A percentile compares a stretch with the other conserved stretches of the same genome.
Conservation (phyloP, 2,113 vertebrate species). For the Lampris megalopsis region DNA sequence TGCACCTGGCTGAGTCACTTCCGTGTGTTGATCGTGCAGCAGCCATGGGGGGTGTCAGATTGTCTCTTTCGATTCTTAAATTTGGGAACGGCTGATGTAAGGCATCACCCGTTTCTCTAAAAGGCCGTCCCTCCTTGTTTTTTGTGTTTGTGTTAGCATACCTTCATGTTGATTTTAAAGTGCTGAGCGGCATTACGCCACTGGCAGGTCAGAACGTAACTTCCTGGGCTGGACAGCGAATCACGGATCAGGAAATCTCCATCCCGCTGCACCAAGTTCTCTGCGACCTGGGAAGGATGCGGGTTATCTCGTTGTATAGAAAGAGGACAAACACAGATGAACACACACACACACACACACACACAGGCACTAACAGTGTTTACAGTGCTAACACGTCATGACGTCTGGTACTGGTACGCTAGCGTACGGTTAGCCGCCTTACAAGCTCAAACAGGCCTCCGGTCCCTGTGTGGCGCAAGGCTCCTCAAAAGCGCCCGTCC, state of each 20-base stretch:
- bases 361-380: conserved; percentile 21
- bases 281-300: conserved; percentile 86
- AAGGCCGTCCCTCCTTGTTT: too few species aligned
- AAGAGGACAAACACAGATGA: background rate
- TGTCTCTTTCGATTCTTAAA: too few species aligned
- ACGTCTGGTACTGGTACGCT: conserved; percentile 25
- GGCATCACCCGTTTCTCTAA: too few species aligned
- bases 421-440: conserved; percentile 12
- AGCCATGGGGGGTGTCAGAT: too few species aligned
- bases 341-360: conserved; percentile 13
- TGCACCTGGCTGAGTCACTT: background rate
- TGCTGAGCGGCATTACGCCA: conserved; percentile 95
- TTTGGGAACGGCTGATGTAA: too few species aligned
- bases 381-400: conserved; percentile 56
- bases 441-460: conserved; percentile 21
- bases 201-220: conserved; percentile 95
- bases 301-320: background rate
- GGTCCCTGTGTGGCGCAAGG: background rate
- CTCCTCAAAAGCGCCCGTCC: background rate
- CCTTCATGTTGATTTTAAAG: conserved; percentile 93
- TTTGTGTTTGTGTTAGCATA: background rate
- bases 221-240: conserved; percentile 94
- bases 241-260: conserved; percentile 97
- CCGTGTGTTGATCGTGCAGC: too few species aligned
- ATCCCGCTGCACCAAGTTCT: conserved; percentile 91